These are phyloP conservation scores for Microchrysa polita DNA, from an alignment of 2,888 invertebrate genomes.

Conservation along the genomic window DNA sequence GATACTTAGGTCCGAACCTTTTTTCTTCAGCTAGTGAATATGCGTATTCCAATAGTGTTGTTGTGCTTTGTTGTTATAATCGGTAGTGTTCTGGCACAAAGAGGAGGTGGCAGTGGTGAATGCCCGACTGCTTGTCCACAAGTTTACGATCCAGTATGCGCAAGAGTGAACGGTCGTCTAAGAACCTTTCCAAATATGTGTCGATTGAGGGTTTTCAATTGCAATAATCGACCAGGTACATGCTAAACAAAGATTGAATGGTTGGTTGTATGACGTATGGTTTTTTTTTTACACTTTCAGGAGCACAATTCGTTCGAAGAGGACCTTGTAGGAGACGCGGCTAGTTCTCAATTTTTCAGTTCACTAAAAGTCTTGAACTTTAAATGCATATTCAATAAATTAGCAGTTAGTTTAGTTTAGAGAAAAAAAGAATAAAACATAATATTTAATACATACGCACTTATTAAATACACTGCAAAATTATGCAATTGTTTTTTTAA, in stretches of 20 bases:
- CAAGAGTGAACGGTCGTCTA: background rate
- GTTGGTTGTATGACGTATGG: background rate
- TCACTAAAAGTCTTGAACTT: too few relatives aligned
- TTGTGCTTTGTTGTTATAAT: background rate
- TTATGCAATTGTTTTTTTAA: too few relatives aligned
- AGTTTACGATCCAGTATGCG: conserved; percentile 13
- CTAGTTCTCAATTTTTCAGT: too few relatives aligned
- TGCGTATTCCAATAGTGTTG: background rate
- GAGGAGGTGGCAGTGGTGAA: background rate
- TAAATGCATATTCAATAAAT: too few relatives aligned
- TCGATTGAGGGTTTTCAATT: background rate
- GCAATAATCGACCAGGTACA: background rate
- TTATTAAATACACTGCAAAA: too few relatives aligned
- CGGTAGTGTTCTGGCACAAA: background rate
- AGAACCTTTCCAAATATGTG: conserved; percentile 22
- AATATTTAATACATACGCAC: too few relatives aligned
- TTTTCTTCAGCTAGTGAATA: too few relatives aligned
- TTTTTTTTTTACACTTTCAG: background rate
- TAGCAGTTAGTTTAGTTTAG: too few relatives aligned
- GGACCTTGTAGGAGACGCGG: background rate
- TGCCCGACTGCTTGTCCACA: background rate
- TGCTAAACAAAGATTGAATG: background rate
- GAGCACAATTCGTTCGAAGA: background rate
- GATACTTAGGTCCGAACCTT: too few relatives aligned
- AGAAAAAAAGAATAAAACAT: too few relatives aligned